Evolutionary conservation across 2,888 invertebrate genomes (phyloP).

Genomic region (Leptogaster cylindrica): DNA sequence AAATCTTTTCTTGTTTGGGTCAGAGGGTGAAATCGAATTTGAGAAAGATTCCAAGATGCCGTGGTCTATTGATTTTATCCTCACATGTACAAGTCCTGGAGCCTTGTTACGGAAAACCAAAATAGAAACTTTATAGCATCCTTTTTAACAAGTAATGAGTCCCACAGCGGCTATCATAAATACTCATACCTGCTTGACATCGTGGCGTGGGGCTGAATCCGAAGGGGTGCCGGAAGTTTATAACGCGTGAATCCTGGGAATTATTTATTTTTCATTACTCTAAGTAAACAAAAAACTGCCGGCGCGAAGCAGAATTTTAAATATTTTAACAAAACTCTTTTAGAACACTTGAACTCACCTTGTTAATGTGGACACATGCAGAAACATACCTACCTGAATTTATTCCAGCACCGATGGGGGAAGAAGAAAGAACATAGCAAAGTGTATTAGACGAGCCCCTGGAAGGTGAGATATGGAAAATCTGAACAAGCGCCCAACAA

Average conservation of each 20-base stretch:
- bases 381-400: too few relatives aligned
- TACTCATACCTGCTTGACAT: too few relatives aligned
- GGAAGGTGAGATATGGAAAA: slow-evolving; percentile 32
- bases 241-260: not conserved
- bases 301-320: not conserved
- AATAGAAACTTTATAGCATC: not conserved
- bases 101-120: not conserved
- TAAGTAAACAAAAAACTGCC: slow-evolving; percentile 3
- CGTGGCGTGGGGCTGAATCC: too few relatives aligned
- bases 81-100: not conserved
- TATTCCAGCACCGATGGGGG: not conserved
- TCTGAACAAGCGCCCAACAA: slow-evolving; percentile 1
- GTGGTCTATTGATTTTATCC: not conserved
- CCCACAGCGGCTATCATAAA: too few relatives aligned
- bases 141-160: too few relatives aligned
- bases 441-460: not conserved
- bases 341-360: too few relatives aligned
- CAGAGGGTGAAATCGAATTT: too few relatives aligned
- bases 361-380: too few relatives aligned
- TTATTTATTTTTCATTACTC: slow-evolving; percentile 34
- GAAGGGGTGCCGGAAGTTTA: too few relatives aligned
- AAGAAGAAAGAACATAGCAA: not conserved
- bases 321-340: too few relatives aligned
- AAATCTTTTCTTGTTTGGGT: too few relatives aligned
- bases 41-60: too few relatives aligned